These are phyloP conservation scores for Orestias chungarensis DNA, from an alignment of 2,797 vertebrate genomes.

Conservation along the genomic window DNA sequence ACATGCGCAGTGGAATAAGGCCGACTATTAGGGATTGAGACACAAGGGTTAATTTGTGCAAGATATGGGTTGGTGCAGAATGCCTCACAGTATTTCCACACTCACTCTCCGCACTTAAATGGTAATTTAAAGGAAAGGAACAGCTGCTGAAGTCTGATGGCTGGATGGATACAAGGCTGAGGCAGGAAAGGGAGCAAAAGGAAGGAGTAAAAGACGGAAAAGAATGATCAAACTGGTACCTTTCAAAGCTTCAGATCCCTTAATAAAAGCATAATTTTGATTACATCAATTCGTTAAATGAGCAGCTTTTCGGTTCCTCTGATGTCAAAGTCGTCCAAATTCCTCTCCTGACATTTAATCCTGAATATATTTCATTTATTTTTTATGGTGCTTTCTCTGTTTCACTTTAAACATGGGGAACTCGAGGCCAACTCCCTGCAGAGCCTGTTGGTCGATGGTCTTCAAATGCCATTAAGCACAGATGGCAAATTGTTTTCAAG, in stretches of 20 bases:
- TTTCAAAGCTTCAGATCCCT: not conserved
- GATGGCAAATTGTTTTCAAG: conserved; percentile 62
- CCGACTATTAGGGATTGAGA: conserved; percentile 34
- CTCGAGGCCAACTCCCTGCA: conserved; percentile 26
- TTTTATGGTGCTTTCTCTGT: conserved; percentile 12
- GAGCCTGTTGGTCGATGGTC: conserved; percentile 43
- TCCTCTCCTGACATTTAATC: not conserved
- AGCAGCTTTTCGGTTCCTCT: not conserved
- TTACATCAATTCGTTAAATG: not conserved
- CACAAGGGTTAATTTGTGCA: conserved; percentile 50
- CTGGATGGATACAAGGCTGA: not conserved
- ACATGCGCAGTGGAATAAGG: conserved; percentile 31
- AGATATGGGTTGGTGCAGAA: conserved; percentile 40
- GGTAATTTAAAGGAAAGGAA: not conserved
- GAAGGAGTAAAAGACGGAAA: not conserved
- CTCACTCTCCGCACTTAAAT: conserved; percentile 33
- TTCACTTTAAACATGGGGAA: conserved; percentile 50
- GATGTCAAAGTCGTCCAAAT: not conserved
- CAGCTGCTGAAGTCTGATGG: not conserved
- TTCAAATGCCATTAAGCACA: conserved; percentile 60
- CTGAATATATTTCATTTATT: not conserved
- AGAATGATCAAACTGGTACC: not conserved
- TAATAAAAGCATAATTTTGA: not conserved
- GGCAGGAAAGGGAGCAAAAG: conserved; percentile 11
- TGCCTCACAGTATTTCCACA: conserved; percentile 30